A percentile compares a stretch with the other conserved stretches of the same genome.
phyloP scores from a whole-genome alignment of 2,113 vertebrate genomes.

The Chamaetylas fuelleborni region DNA sequence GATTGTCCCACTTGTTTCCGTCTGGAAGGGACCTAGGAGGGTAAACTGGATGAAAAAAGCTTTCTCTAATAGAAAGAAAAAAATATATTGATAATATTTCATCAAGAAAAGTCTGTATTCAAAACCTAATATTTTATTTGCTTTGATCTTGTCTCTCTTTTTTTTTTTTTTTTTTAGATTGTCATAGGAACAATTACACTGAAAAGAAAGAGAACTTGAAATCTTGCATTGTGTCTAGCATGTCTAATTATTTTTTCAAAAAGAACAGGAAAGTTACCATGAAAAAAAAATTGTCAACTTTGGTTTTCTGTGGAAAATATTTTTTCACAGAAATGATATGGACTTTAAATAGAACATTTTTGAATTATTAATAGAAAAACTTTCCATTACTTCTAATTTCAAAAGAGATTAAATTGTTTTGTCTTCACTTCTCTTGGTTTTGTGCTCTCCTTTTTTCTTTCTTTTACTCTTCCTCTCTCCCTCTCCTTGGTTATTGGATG shows the following conservation, averaged over 20 bases:
- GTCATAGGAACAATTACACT: not conserved
- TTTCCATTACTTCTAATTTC: not conserved
- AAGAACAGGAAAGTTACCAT: not conserved
- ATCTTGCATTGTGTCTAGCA: not conserved
- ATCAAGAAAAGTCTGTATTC: not conserved
- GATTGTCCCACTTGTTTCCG: not conserved
- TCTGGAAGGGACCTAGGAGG: not conserved
- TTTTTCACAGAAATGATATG: not conserved
- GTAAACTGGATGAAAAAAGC: not conserved
- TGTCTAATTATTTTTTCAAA: not conserved
- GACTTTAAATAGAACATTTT: not conserved
- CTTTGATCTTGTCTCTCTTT: not conserved
- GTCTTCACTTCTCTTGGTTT: not conserved
- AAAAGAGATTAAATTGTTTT: not conserved
- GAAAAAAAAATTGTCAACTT: not conserved
- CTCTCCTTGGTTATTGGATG: not conserved
- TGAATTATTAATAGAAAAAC: not conserved
- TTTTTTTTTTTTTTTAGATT: not conserved
- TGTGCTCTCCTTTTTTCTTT: not conserved
- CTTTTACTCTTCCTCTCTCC: not conserved
- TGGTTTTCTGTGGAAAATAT: not conserved
- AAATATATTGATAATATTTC: not conserved
- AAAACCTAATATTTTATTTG: not conserved
- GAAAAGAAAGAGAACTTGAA: not conserved
- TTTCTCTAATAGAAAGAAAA: not conserved